phyloP scores from a whole-genome alignment of 1,140 invertebrate genomes.

The Pentalonia nigronervosa region DNA sequence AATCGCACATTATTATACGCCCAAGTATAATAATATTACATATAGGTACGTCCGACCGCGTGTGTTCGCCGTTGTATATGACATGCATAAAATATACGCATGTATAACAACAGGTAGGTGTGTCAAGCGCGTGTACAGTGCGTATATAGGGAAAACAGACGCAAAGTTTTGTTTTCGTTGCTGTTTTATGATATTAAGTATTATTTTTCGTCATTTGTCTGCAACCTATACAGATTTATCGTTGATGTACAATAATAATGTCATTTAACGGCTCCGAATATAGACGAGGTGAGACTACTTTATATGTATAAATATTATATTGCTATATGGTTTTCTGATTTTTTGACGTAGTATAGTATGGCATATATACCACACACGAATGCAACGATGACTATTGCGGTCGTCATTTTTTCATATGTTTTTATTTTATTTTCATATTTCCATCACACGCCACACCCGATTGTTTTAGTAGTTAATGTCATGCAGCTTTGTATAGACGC shows the following conservation, averaged over 20 bases:
- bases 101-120: neutral
- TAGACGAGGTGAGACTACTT: neutral
- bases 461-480: conserved; percentile 2
- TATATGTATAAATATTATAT: neutral
- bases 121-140: neutral
- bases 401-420: neutral
- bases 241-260: neutral
- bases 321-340: neutral
- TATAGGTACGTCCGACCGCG: too few relatives aligned
- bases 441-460: neutral
- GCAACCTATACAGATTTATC: neutral
- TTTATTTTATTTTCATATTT: neutral
- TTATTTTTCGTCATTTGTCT: neutral
- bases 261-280: neutral
- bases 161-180: neutral
- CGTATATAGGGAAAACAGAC: neutral
- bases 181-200: neutral
- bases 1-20: neutral
- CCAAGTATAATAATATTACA: neutral
- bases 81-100: too few relatives aligned
- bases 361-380: neutral
- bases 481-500: conserved; percentile 1
- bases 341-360: neutral
- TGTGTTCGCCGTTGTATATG: too few relatives aligned
- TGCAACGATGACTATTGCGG: neutral